Base-by-base conservation (phyloP, 2,113 vertebrate species). In the Acinonyx jubatus region DNA sequence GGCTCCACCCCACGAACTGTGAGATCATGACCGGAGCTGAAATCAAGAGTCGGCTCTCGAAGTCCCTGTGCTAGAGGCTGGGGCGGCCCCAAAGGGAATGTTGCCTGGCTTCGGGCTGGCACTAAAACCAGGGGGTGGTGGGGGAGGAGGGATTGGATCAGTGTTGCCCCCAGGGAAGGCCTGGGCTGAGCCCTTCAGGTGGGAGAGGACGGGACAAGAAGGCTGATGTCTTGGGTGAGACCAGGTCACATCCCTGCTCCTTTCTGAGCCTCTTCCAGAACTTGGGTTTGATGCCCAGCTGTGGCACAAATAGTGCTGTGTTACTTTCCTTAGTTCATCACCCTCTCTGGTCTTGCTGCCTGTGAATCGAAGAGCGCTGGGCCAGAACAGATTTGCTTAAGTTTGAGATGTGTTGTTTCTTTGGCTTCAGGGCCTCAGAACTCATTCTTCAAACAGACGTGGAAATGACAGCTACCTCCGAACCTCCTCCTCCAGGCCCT, bases 401-500 rank as follows among this genome's bases (percentile, higher is more conserved):
- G 65, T 65, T 52, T 52, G 85, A 36, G 79, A 38, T 21, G 23
- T 52, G 55, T 29, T 29, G 63, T 65, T 92, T 71, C 9, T 94
- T 69, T 73, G 81, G 19, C 68, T 74, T 78, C 11, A 8, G 41
- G 94, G 36, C 45, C 79, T 63, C 80, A 65, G 71, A 66, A 63
- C 52, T 92, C 36, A 16, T 36, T 69, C 27, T 88, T 68, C 63
- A 41, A 66, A n/a, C 8, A 5, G 38, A 36, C 79, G n/a, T 1
- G 71, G 63, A 79, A 88, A 19, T 61, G 87, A 33, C 7, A 45
- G 33, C 10, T 79, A 50, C 13, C 31, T n/a, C 38, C 18, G 0
- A 0, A 2, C 38, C 61, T 25, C n/a, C 29, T 21, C 15, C 38
- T 7, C 23, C 19, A 21, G 57, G 13, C 6, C 13, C 3, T 27